These are phyloP conservation scores for Campylomormyrus tamandua DNA, from an alignment of 2,113 vertebrate genomes.

Conservation along the genomic window DNA sequence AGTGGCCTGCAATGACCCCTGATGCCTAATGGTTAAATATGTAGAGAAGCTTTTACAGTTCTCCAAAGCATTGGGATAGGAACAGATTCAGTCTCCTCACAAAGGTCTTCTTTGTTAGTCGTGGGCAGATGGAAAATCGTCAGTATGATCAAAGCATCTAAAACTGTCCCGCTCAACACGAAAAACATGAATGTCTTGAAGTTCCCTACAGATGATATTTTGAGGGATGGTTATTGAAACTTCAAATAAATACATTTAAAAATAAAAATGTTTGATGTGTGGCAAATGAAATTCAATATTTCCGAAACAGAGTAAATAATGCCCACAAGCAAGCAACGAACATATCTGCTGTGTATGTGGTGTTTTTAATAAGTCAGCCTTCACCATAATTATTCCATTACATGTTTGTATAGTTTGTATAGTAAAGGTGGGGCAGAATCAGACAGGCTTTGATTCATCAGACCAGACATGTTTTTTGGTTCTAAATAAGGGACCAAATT, in stretches of 20 bases:
- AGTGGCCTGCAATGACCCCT: no score
- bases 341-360: neutral
- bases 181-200: neutral
- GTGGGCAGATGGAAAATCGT: neutral
- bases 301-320: neutral
- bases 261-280: neutral
- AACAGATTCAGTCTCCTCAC: neutral
- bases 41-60: neutral
- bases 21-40: neutral
- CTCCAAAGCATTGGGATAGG: neutral
- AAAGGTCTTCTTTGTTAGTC: neutral
- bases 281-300: neutral
- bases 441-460: neutral
- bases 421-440: neutral
- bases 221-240: neutral
- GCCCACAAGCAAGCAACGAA: neutral
- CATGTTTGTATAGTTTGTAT: neutral
- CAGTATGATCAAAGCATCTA: neutral
- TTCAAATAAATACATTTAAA: neutral
- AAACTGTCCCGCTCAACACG: neutral
- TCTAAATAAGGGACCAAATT: neutral
- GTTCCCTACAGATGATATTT: neutral
- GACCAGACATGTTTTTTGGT: neutral
- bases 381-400: neutral
- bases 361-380: neutral